Evolutionary conservation across 64 coral and sea anemone species (phyloP), one percentile per base, ranked within the genome.

Genomic region (Montipora foliosa): DNA sequence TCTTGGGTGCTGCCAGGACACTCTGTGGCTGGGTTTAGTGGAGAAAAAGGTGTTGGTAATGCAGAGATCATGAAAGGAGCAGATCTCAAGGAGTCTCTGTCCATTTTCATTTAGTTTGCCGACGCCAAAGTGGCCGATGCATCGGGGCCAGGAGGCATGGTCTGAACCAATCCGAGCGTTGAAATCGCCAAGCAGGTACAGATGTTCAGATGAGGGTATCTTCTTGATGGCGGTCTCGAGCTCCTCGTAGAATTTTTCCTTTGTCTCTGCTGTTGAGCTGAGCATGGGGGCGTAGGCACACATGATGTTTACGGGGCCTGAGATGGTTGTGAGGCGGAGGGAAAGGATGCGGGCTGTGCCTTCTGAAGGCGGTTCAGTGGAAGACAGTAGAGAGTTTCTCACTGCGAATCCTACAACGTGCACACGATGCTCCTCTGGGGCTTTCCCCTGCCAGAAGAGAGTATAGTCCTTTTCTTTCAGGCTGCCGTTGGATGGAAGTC

Each of bases 391-490:
- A 5, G 7, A 13, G 47, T 92, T 92, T 8, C 44, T 91, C 0
- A 91, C 66, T 3, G 62, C 79, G 21, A 91, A 91, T 1, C 79
- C 79, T 19, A 83, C 89, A 37, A 68, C 80, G 59, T 92, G 62
- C 29, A 57, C 47, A 5, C 48, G 10, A 6, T 67, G 75, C 12
- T 81, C 12, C 0, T 72, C 61, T 0, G 6, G 5, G 5, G 7
- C 49, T 16, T 91, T 81, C 29, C 77, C 89, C 11, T 91, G 89
- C 64, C 89, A 91, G 78, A 80, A 44, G 48, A 90, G 80, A 0
- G 89, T 91, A 61, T 68, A 81, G 46, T 91, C 78, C 24, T 72
- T 50, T 24, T 92, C n/a, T 70, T 24, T 45, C 50, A n/a, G 37
- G 67, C 17, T 1, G 91, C 82, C 55, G 17, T 57, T 49, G 3